Evolutionary conservation across 2,888 invertebrate species (phyloP), one percentile per base, ranked within the genome.

Genomic region (Mythimna ferrago): DNA sequence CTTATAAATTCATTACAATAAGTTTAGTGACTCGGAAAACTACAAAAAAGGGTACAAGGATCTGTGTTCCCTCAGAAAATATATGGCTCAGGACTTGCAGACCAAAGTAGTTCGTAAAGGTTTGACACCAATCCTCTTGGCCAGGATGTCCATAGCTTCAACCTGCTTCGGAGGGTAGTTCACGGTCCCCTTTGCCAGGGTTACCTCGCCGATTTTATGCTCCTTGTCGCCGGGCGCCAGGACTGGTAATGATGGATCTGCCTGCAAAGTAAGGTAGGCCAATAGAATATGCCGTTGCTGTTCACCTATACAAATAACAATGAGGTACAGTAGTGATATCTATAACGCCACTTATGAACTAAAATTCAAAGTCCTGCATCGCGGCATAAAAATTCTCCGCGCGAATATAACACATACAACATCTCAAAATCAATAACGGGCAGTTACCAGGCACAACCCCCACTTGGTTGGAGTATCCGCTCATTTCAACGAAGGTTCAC

Each of bases 211-310:
- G 83, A 97, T 97, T 0, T 91, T 89, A 26, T 97, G 96, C 90
- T 99, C 99, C 60, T 98, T 98, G 92, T 99, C 99, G 0, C 99
- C 99, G 9, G 99, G 97, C 0, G 98, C 97, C 61, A 99, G 89
- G 0, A 99, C 98, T 4, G 98, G 97, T 54, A 97, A 95, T 0
- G 92, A 87, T 0, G 97, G 97, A 87, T 98, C 97, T 62, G 96
- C 96, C 97, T 97, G 87, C 0, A 86, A 89, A 26, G n/a, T 1
- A 56, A 53, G 38, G 58, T 11, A 32, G 6, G 32, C 19, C 2
- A 14, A 48, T 48, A 48, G 16, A 48, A 48, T 48, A 48, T 1
- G 48, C 48, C 16, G 5, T 48, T 48, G 48, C 16, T 48, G 14
- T 44, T 44, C 44, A 44, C 44, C 5, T 0, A 14, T 44, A 14